Base-by-base conservation (phyloP, 1,140 invertebrate genomes). In the Brachionus asplanchnoidis region DNA sequence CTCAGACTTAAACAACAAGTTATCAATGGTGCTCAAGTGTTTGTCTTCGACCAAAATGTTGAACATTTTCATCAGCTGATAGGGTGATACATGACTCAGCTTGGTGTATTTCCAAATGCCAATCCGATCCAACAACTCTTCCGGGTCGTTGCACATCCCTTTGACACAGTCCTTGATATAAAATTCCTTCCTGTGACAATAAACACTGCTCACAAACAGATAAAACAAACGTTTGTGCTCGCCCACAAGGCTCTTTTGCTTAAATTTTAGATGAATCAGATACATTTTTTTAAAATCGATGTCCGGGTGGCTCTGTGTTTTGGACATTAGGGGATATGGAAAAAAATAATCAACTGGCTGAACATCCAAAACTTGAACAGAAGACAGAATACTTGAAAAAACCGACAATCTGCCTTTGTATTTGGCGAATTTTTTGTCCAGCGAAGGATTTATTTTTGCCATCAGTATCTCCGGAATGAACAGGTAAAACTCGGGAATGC, bases 301-400 rank as follows among this genome's bases (percentile, higher is more conserved):
- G 4, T 23, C 23, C 2, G 79, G 3, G 12, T 82, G 42, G 12
- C 79, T 1, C 12, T 26, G 12, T 6, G 3, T 20, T 65, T 82
- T 82, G 53, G 79, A 60, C 36, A 82, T 46, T 14, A 82, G 1
- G 32, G 79, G 79, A 68, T 65, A 82, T 65, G 79, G 79, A 65
- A 36, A 82, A 46, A 68, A 60, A 20, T 82, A 82, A 26, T 82
- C 65, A 4, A 44, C 11, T 17, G 32, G 7, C 12, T 44, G 1
- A 12, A 5, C 32, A 32, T 32, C 32, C 6, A 82, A 44, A 17
- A 82, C 20, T 65, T 82, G 14, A 20, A 44, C 9, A 23, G 26
- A 40, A 28, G 53, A 65, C 12, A 82, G 65, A 42, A 82, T 44
- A 65, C 36, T 65, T 12, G 79, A 42, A 40, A 82, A 68, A 20